Evolutionary conservation across 2,888 invertebrate genomes (phyloP), one percentile per base, ranked within the genome.

Genomic region (Macrophya alboannulata): DNA sequence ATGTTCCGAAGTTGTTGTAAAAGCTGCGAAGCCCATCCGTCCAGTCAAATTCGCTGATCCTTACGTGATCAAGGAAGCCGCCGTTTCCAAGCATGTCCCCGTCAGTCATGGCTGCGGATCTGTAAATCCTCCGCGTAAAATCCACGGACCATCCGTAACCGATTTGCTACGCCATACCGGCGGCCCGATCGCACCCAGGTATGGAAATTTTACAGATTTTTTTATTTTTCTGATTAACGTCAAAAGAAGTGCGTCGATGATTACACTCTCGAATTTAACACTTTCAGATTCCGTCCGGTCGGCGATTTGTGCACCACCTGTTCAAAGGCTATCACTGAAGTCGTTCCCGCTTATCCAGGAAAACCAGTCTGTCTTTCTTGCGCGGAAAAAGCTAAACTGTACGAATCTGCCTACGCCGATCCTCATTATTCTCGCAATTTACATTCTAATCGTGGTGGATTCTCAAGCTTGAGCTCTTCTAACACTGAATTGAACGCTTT

Each of bases 1-100:
- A 90, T 94, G 94, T 88, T 92, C 90, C 43, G 92, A 93, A 84
- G 89, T 92, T 31, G 86, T 93, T 21, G 93, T 94, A 51, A 92
- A 93, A 85, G 94, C 94, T 48, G 92, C 93, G 0, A 89, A 91
- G 77, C 86, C 92, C 25, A 91, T 92, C 17, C 89, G 86, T 43
- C 90, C 91, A 9, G 25, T 72, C 0, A 68, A 76, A 15, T 88
- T 82, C 21, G 89, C 87, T 3, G 86, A 90, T 0, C 88, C 88
- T 1, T 72, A 87, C 59, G 85, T 87, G 4, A 90, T 91, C 71
- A 89, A 88, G 31, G 86, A 88, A 71, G 90, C 90, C 21, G 87
- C 86, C 40, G 74, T 55, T 3, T 82, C 31, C 10, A 87, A 85
- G 12, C 85, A 21, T 71, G 82, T 48, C 55, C 68, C 51, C 45